These are phyloP conservation scores for Coptodon rendalli DNA, from an alignment of 2,113 vertebrate genomes.

Conservation along the genomic window DNA sequence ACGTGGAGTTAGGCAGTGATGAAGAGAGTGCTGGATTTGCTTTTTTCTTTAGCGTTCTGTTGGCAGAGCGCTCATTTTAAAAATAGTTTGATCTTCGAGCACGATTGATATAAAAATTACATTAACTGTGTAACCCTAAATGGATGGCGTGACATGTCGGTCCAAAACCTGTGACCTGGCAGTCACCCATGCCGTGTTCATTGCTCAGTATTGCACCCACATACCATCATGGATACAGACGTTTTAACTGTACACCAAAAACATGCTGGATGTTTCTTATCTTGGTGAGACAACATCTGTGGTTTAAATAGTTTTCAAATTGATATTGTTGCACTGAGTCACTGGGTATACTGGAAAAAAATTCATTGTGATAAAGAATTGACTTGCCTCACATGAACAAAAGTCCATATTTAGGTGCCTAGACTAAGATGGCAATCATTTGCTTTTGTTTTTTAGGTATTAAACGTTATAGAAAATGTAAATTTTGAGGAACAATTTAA, in stretches of 20 bases:
- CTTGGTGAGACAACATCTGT: neutral
- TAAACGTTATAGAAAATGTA: neutral
- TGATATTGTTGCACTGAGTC: neutral
- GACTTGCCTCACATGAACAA: neutral
- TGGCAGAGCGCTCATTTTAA: neutral
- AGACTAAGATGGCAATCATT: neutral
- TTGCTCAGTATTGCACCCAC: neutral
- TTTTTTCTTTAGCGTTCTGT: neutral
- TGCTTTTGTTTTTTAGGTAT: neutral
- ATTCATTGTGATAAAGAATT: neutral
- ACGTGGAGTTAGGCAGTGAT: neutral
- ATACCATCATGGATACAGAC: neutral
- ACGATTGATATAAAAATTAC: neutral
- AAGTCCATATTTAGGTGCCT: neutral
- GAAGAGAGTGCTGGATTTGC: neutral
- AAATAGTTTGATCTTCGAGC: accelerated
- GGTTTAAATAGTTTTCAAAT: neutral
- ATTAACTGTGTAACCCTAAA: neutral
- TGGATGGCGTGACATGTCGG: neutral
- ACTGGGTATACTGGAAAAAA: neutral
- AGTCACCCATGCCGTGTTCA: accelerated
- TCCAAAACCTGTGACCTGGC: neutral
- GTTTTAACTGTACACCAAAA: neutral
- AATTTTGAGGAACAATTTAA: neutral
- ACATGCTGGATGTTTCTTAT: neutral